Evolutionary conservation across 2,888 invertebrate species (phyloP).

Genomic region (Norana najaformis): DNA sequence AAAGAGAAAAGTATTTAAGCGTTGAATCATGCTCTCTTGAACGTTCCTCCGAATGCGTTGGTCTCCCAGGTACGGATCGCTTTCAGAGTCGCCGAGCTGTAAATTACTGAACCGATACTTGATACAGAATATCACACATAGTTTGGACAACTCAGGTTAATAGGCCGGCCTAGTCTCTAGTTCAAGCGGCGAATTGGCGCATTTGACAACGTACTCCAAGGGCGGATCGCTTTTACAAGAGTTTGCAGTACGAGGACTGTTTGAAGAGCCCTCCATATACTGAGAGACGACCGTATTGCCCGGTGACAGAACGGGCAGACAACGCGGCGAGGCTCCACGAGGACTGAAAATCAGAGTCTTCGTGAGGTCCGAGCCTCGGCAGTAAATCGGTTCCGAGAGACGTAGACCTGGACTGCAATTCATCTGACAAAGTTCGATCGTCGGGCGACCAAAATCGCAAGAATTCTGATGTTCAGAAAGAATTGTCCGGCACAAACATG

Average conservation of each 20-base stretch:
- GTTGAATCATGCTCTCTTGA: background rate
- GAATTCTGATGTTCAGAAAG: background rate
- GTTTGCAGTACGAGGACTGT: background rate
- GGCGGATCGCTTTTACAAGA: background rate
- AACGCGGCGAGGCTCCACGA: background rate
- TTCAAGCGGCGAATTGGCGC: background rate
- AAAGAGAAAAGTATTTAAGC: background rate
- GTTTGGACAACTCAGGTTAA: background rate
- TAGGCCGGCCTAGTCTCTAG: constrained; percentile 9
- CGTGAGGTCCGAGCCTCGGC: background rate
- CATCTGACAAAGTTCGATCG: background rate
- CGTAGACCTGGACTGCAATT: background rate
- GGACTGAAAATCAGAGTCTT: background rate
- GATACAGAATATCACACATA: background rate
- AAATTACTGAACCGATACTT: too few relatives aligned
- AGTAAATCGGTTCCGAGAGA: background rate
- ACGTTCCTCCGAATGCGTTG: too few relatives aligned
- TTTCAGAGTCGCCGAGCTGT: background rate
- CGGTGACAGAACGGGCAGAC: background rate
- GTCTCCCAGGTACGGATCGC: too few relatives aligned
- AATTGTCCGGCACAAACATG: background rate
- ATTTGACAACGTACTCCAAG: background rate
- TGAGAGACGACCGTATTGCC: background rate
- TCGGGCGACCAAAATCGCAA: background rate
- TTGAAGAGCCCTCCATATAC: background rate